Percentiles rank a stretch among this genome's conserved stretches.
These are phyloP conservation scores for Malurus leucopterus DNA, from an alignment of 2,797 vertebrate species.

Conservation along the genomic window DNA sequence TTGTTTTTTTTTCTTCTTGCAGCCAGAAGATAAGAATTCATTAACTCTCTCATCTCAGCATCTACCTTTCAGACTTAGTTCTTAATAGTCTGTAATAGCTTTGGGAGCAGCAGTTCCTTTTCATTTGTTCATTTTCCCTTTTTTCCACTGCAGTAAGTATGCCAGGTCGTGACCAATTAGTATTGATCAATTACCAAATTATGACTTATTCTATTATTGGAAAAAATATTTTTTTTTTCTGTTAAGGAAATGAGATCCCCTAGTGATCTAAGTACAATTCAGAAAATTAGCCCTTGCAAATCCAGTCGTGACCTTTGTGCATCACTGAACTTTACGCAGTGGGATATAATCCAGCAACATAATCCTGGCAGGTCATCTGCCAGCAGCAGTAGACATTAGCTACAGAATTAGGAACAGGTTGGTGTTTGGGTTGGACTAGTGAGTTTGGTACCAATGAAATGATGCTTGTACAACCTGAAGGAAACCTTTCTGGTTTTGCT, in stretches of 20 bases:
- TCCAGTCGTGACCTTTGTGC: not conserved
- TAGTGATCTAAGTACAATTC: not conserved
- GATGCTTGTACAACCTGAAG: not conserved
- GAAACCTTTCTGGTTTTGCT: not conserved
- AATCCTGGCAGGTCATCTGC: not conserved
- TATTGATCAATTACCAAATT: not conserved
- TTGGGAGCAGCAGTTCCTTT: not conserved
- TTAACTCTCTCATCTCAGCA: slow-evolving; percentile 5
- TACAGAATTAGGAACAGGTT: not conserved
- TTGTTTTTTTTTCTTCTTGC: not conserved
- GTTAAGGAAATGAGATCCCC: not conserved
- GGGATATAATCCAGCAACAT: not conserved
- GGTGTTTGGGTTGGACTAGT: not conserved
- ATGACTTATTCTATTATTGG: not conserved
- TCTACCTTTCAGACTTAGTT: slow-evolving; percentile 1
- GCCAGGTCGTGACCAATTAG: not conserved
- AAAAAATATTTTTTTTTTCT: not conserved
- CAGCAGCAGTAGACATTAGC: not conserved
- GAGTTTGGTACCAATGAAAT: not conserved
- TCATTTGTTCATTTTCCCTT: not conserved
- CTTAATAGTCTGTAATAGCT: not conserved
- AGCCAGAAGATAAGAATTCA: slow-evolving; percentile 14
- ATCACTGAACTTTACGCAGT: not conserved
- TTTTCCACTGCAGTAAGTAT: not conserved
- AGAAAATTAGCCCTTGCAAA: not conserved